Evolutionary conservation across 2,797 vertebrate species (phyloP).

Genomic region (Rhinichthys osculus): DNA sequence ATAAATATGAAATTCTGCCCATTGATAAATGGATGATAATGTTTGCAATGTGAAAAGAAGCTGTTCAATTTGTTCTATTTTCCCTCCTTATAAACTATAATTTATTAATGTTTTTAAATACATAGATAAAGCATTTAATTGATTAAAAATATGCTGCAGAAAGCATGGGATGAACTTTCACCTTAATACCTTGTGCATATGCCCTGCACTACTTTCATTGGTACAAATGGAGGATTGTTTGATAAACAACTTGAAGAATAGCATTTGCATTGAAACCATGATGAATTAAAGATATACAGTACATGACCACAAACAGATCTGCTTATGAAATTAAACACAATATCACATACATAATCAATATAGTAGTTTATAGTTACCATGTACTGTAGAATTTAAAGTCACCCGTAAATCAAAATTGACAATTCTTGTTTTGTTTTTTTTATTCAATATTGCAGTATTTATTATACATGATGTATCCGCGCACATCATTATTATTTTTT

Average conservation of each 20-base stretch:
- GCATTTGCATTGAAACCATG: constrained; percentile 5
- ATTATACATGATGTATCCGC: neutral
- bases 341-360: neutral
- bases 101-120: neutral
- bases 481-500: neutral
- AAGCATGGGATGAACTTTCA: neutral
- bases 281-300: neutral
- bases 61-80: neutral
- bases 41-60: neutral
- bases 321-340: neutral
- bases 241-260: neutral
- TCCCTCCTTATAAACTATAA: neutral
- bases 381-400: neutral
- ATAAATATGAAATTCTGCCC: neutral
- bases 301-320: neutral
- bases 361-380: neutral
- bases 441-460: neutral
- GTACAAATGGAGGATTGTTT: neutral
- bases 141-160: neutral
- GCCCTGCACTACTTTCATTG: neutral
- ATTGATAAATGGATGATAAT: neutral
- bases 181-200: neutral
- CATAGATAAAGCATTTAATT: neutral
- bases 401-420: neutral
- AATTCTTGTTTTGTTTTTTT: neutral